Conservation (phyloP, 2,113 vertebrate genomes). For the Calypte anna region DNA sequence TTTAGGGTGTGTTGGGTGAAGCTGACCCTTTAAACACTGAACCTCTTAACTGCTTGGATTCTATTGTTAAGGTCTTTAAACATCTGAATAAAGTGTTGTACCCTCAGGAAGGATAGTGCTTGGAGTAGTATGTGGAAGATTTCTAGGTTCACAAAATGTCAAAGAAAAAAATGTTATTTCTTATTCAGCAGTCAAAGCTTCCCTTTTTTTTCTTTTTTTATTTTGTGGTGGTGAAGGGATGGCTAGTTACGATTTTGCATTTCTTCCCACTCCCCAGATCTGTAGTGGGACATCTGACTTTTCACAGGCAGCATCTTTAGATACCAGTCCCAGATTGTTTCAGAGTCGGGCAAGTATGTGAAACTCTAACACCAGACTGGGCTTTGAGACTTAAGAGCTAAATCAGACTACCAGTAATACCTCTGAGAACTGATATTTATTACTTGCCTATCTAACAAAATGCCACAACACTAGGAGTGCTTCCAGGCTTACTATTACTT, state of each 20-base stretch:
- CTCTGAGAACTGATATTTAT: neutral
- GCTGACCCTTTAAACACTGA: neutral
- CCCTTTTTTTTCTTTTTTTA: too few relatives aligned
- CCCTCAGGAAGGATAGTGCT: neutral
- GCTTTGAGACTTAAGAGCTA: neutral
- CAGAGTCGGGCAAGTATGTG: neutral
- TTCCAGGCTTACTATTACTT: neutral
- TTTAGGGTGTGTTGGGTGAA: neutral
- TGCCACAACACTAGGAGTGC: neutral
- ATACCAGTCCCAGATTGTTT: neutral
- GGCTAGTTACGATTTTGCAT: neutral
- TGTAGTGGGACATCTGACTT: neutral
- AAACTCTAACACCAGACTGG: neutral
- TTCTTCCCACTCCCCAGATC: neutral
- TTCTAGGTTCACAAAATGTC: neutral
- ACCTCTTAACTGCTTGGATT: neutral
- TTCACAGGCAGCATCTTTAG: neutral
- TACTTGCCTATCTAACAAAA: neutral
- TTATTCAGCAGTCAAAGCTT: neutral
- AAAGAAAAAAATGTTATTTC: neutral
- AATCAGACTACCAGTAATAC: neutral
- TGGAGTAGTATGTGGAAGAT: neutral
- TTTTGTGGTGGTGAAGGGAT: rapidly evolving
- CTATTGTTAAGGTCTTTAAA: neutral
- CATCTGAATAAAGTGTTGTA: neutral